Evolutionary conservation across 1,140 invertebrate genomes (phyloP), one percentile per base, ranked within the genome.

Genomic region (Theocolax elegans): DNA sequence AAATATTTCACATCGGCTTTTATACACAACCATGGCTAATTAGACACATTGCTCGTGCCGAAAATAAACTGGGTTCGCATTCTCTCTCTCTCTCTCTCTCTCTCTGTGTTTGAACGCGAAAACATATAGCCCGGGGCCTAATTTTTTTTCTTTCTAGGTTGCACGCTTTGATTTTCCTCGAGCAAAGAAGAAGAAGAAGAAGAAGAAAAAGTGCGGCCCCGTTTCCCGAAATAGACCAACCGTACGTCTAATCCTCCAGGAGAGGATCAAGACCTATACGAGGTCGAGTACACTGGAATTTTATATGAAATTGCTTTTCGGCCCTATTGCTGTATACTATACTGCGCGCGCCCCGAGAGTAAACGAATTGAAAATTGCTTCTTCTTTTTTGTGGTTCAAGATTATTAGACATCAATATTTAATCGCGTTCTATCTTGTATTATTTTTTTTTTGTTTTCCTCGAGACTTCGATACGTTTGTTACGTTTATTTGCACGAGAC

Each of bases 221-320:
- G 44, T 68, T 68, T 59, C 56, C 48, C 46, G 31, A 60, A 60
- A 68, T 68, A 60, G 40, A 67, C 12, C 65, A n/a, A 31, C 9
- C 53, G 29, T 17, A 49, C 31, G 8, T 38, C 40, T 59, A 67
- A 48, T 59, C 54, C 64, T 46, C 29, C 23, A 27, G 58, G 38
- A 60, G 58, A 60, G 58, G 58, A 60, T 60, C 58, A 60, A 60
- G 58, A 17, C 44, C 9, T 46, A 10, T 10, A 17, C n/a, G 13
- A 27, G 23, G 13, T 19, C 38, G 49, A 51, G 23, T 29, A 17
- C 48, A 40, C 49, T 49, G 46, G 10, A 60, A 60, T 49, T 58
- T 59, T 23, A 15, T 27, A 60, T 51, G 66, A 59, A 68, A 68
- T 68, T 68, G 65, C 54, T 54, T 49, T 59, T 67, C 31, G 40